A percentile compares a stretch with the other conserved stretches of the same genome.
These are phyloP conservation scores for Zosterops borbonicus DNA, from an alignment of 2,113 vertebrate genomes.

Conservation along the genomic window DNA sequence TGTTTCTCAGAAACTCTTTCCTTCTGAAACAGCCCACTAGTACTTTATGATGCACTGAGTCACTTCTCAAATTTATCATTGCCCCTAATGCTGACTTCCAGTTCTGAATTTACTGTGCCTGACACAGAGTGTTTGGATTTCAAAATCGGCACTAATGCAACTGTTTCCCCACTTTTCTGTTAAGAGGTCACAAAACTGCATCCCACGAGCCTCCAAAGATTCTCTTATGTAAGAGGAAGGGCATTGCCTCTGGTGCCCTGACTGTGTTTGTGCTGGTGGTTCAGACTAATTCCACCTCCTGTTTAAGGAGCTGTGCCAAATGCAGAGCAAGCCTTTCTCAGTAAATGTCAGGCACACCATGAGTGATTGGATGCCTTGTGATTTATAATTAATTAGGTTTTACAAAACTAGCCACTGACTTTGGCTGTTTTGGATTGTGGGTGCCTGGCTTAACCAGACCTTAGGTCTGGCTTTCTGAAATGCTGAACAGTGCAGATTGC, in stretches of 20 bases:
- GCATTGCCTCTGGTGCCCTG: not conserved
- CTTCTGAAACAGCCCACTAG: not conserved
- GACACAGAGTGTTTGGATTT: not conserved
- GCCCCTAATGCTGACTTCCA: not conserved
- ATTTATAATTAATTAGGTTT: not conserved
- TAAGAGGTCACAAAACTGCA: not conserved
- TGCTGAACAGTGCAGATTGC: rapidly evolving
- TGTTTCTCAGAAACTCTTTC: not conserved
- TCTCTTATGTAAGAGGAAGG: not conserved
- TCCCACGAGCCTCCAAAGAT: not conserved
- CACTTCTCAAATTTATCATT: not conserved
- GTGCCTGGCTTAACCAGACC: not conserved
- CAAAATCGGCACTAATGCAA: not conserved
- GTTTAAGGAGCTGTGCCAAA: not conserved
- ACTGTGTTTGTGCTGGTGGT: not conserved
- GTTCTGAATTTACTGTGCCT: not conserved
- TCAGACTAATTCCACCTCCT: not conserved
- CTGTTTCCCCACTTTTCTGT: not conserved
- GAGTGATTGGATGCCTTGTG: not conserved
- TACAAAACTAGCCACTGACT: not conserved
- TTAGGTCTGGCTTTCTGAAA: not conserved
- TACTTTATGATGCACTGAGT: not conserved
- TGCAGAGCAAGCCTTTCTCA: not conserved
- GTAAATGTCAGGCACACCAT: not conserved
- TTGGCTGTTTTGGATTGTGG: not conserved